Evolutionary conservation across 2,797 vertebrate genomes (phyloP).

Genomic region (Acridotheres tristis): DNA sequence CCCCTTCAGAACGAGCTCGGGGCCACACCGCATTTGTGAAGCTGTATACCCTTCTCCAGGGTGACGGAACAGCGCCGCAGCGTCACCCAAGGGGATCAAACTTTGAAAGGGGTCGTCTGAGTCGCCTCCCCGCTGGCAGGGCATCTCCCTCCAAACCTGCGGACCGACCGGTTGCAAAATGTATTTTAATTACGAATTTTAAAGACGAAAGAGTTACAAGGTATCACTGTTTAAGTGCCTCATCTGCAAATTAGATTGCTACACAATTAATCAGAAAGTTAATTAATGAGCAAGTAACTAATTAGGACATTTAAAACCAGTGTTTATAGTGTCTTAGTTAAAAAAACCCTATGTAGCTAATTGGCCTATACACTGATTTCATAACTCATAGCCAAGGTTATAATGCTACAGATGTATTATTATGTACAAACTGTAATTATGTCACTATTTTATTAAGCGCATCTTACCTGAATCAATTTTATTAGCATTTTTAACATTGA

Average conservation of each 20-base stretch:
- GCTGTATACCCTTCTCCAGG: too few relatives aligned
- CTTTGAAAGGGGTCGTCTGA: neutral
- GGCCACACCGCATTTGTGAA: rapidly evolving
- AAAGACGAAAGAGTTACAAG: slow-evolving; percentile 77
- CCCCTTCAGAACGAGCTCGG: neutral
- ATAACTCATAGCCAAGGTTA: slow-evolving; percentile 76
- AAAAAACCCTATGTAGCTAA: slow-evolving; percentile 70
- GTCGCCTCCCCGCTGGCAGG: neutral
- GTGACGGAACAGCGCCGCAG: neutral
- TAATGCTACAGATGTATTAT: slow-evolving; percentile 74
- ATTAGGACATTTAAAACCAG: slow-evolving; percentile 82
- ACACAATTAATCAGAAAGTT: slow-evolving; percentile 85
- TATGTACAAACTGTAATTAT: slow-evolving; percentile 76
- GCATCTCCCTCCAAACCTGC: neutral
- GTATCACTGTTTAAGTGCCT: slow-evolving; percentile 79
- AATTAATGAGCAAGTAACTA: slow-evolving; percentile 85
- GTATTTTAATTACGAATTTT: slow-evolving; percentile 68
- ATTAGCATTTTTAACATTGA: slow-evolving; percentile 54
- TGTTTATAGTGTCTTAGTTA: slow-evolving; percentile 76
- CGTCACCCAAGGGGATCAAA: neutral
- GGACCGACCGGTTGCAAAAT: slow-evolving; percentile 19
- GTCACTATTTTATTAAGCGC: slow-evolving; percentile 64
- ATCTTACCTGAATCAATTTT: slow-evolving; percentile 69
- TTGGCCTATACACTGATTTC: slow-evolving; percentile 77
- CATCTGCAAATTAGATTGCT: slow-evolving; percentile 83